A percentile compares a stretch with the other conserved stretches of the same genome.
These are phyloP conservation scores for Acleris holmiana DNA, from an alignment of 2,888 invertebrate species.

Conservation along the genomic window DNA sequence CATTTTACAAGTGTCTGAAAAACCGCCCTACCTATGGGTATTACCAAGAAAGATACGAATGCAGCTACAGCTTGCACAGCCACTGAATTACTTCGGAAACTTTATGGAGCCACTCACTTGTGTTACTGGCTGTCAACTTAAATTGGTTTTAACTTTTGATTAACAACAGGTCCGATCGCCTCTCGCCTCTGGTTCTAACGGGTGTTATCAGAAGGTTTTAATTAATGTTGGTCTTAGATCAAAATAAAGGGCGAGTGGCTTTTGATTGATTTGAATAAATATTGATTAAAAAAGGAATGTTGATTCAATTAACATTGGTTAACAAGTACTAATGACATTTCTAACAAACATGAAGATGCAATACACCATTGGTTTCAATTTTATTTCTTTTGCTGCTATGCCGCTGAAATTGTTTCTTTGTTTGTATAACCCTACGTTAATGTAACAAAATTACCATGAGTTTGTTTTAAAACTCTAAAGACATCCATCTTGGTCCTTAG, in stretches of 20 bases:
- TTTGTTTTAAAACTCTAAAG: no score
- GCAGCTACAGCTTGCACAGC: not conserved
- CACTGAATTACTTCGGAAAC: constrained; percentile 7
- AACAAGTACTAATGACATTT: not conserved
- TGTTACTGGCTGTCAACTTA: constrained; percentile 64
- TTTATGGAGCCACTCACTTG: constrained; percentile 47
- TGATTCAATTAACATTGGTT: not conserved
- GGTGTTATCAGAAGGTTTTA: constrained; percentile 52
- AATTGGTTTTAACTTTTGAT: constrained; percentile 71
- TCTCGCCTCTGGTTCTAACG: constrained; percentile 49
- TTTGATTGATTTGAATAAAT: constrained; percentile 21
- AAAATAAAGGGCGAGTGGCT: constrained; percentile 26
- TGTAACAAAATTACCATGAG: no score
- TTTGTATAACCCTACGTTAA: no score
- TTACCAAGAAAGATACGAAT: no score
- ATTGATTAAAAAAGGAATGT: constrained; percentile 4
- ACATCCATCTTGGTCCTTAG: no score
- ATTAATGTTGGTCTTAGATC: constrained; percentile 54
- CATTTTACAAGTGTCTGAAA: no score
- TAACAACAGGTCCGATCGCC: constrained; percentile 55
- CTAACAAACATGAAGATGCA: not conserved
- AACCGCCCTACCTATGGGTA: no score
- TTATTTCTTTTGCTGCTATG: no score
- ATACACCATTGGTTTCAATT: no score
- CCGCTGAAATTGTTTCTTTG: not conserved